Conservation (phyloP, 2,797 vertebrate genomes). For the Dendrocincla tyrannina region DNA sequence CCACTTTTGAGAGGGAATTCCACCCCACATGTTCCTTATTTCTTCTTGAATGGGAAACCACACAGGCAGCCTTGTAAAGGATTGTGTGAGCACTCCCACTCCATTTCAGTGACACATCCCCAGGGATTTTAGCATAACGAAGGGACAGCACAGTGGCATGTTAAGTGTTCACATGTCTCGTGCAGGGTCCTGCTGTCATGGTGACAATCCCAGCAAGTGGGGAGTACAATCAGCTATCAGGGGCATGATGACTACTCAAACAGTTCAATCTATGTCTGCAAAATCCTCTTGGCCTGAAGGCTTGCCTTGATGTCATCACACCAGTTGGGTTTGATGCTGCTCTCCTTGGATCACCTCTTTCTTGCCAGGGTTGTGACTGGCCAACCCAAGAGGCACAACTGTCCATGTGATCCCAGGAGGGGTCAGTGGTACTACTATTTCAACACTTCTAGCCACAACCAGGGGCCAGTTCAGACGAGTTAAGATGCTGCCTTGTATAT, state of each 20-base stretch:
- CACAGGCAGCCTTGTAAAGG: background rate
- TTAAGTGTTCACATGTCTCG: accelerated
- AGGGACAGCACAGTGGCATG: background rate
- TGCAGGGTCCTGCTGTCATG: background rate
- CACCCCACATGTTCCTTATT: background rate
- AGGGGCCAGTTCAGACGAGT: background rate
- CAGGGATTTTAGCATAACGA: background rate
- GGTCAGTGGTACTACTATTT: background rate
- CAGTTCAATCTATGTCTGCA: background rate
- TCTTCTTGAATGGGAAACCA: background rate
- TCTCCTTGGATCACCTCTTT: background rate
- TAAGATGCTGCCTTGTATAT: background rate
- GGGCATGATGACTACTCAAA: background rate
- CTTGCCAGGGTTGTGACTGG: background rate
- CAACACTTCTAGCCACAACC: background rate
- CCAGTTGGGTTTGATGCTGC: background rate
- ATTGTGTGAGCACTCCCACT: accelerated
- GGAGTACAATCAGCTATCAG: background rate
- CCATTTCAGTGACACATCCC: accelerated
- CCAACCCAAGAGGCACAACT: background rate
- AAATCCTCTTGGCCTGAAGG: background rate
- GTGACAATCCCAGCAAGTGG: background rate
- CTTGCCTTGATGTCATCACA: background rate
- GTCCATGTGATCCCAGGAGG: background rate
- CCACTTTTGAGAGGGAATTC: background rate